Base-by-base conservation (phyloP, 1,140 invertebrate species). In the Drosophila sturtevanti region DNA sequence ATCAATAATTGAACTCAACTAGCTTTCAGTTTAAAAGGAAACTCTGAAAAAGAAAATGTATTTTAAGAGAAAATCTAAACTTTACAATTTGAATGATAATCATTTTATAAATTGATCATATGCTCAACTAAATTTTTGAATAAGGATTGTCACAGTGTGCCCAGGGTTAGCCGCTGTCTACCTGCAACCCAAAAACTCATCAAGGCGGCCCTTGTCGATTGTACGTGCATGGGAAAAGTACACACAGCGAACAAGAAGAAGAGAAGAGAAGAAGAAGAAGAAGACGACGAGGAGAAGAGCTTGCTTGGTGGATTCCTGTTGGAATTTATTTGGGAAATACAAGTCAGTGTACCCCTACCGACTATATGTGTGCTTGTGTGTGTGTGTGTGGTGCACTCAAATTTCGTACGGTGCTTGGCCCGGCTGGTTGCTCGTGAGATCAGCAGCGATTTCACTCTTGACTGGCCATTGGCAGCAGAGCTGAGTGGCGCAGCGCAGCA, bases 251-350 rank as follows among this genome's bases (percentile, higher is more conserved):
- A 59, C 67, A 68, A 24, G 41, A 35, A 24, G 55, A 51, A 62
- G n/a, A n/a, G n/a, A n/a, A n/a, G n/a, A n/a, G n/a, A 18, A 44
- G 41, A 14, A 44, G 14, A 44, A 60, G 71, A 35, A 41, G 69
- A 72, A 18, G 14, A 21, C 27, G 55, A 58, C 62, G 11, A 31
- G 60, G 56, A 58, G 68, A 10, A 31, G 65, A 62, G 38, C 61
- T 64, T 80, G 73, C 85, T 89, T 77, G 41, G 84, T 77, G 80
- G 75, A 89, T 89, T 89, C 84, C 85, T 89, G 84, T 89, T 89
- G 84, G 84, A 89, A 89, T 89, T 89, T 89, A 89, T 89, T 89
- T 89, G 84, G 84, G 84, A 89, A 89, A 89, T 89, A 87, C 82
- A 56, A 48, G 59, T 38, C 59, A 61, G 52, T 12, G 27, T 63